Percentiles rank a stretch among this genome's conserved stretches.
phyloP scores from a whole-genome alignment of 2,113 vertebrate genomes.

The Mirza zaza region DNA sequence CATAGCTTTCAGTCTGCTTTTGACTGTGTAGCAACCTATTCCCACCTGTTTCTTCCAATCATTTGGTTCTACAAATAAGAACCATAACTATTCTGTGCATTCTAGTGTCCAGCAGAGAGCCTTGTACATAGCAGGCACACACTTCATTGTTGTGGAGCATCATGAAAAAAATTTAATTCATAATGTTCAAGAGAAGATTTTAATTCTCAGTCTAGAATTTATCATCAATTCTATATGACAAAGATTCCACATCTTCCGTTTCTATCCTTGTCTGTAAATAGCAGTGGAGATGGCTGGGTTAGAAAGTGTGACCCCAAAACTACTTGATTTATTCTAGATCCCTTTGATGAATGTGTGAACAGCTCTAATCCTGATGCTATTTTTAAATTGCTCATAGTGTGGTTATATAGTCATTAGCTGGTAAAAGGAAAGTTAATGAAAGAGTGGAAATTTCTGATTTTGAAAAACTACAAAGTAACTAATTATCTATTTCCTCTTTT shows the following conservation, averaged over 20 bases:
- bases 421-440: constrained; percentile 55
- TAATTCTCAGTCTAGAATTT: neutral
- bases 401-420: neutral
- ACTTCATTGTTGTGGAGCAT: neutral
- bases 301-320: neutral
- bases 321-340: neutral
- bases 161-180: neutral
- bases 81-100: neutral
- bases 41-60: neutral
- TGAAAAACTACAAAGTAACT: constrained; percentile 45
- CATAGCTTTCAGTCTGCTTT: neutral
- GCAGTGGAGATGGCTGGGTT: neutral
- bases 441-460: constrained; percentile 57
- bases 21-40: neutral
- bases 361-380: neutral
- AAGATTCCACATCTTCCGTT: neutral
- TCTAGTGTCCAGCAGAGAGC: neutral
- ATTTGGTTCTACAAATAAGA: neutral
- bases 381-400: neutral
- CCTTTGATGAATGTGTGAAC: constrained; percentile 37
- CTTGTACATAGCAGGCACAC: neutral
- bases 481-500: constrained; percentile 49
- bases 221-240: neutral
- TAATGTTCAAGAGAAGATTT: neutral
- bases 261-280: neutral